Evolutionary conservation across 2,888 invertebrate species (phyloP).

Genomic region (Nomada hirtipes): DNA sequence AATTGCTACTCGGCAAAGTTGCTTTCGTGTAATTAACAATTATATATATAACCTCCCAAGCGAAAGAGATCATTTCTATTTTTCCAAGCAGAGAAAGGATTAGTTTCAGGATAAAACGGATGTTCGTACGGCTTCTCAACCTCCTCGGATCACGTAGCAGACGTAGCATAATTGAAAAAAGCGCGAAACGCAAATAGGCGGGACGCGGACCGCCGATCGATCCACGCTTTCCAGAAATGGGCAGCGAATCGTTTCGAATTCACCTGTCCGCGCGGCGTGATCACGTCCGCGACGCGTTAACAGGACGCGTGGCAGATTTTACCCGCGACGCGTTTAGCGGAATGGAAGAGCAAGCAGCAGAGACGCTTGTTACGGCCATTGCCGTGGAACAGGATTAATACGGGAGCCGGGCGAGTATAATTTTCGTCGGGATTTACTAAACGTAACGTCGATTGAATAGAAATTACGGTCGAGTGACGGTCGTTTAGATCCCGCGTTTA

Average conservation of each 20-base stretch:
- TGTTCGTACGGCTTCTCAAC: background rate
- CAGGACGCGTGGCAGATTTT: constrained; percentile 59
- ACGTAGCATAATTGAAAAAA: background rate
- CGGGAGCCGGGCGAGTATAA: constrained; percentile 46
- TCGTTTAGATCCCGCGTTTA: background rate
- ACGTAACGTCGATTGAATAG: constrained; percentile 40
- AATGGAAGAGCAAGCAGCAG: constrained; percentile 67
- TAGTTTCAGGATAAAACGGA: background rate
- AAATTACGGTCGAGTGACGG: background rate
- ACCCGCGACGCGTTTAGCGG: constrained; percentile 58
- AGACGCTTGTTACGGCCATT: constrained; percentile 32
- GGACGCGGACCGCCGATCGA: constrained; percentile 20
- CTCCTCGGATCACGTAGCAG: background rate
- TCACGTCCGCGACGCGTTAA: constrained; percentile 52
- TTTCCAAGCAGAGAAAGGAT: background rate
- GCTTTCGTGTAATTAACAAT: background rate
- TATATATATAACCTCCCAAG: too few relatives aligned
- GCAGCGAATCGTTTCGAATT: constrained; percentile 55
- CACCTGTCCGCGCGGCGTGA: constrained; percentile 60
- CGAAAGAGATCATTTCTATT: background rate
- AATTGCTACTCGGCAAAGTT: background rate
- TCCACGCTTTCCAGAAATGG: constrained; percentile 34
- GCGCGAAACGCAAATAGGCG: constrained; percentile 18
- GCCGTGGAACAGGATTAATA: constrained; percentile 61
- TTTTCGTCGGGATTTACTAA: constrained; percentile 58